phyloP scores from a whole-genome alignment of 2,797 vertebrate species.

The Hypotaenidia philippensis region DNA sequence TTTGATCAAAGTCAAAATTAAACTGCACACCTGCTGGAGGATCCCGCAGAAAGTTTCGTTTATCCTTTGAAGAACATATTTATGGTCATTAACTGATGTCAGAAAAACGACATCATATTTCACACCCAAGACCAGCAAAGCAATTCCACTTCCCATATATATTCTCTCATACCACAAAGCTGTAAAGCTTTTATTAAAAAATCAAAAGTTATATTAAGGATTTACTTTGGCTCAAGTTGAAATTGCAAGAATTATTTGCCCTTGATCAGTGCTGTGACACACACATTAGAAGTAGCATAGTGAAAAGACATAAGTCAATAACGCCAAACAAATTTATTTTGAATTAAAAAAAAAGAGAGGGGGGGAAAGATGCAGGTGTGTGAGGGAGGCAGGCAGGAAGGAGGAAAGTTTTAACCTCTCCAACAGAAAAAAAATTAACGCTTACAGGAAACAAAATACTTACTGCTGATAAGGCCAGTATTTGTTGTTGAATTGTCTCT shows the following conservation, averaged over 20 bases:
- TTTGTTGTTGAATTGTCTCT: conserved; percentile 97
- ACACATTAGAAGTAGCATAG: not conserved
- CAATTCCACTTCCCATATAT: not conserved
- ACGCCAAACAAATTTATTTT: not conserved
- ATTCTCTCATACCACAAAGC: not conserved
- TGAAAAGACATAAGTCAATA: not conserved
- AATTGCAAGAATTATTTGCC: not conserved
- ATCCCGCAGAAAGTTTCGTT: conserved; percentile 95
- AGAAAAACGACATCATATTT: not conserved
- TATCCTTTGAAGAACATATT: conserved; percentile 85
- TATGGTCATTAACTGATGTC: not conserved
- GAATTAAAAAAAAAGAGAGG: no score
- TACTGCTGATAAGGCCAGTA: conserved; percentile 95
- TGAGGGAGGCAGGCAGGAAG: no score
- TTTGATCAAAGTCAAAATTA: conserved; percentile 95
- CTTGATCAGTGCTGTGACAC: not conserved
- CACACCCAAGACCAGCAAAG: not conserved
- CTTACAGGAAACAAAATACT: conserved; percentile 57
- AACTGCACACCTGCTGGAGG: conserved; percentile 96
- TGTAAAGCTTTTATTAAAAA: not conserved
- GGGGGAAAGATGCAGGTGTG: no score
- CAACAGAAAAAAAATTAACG: not conserved
- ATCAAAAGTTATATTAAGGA: not conserved
- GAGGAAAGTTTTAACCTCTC: not conserved
- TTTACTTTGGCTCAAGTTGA: not conserved